phyloP scores from a whole-genome alignment of 2,888 invertebrate species.

The Himalopsyche anomala region DNA sequence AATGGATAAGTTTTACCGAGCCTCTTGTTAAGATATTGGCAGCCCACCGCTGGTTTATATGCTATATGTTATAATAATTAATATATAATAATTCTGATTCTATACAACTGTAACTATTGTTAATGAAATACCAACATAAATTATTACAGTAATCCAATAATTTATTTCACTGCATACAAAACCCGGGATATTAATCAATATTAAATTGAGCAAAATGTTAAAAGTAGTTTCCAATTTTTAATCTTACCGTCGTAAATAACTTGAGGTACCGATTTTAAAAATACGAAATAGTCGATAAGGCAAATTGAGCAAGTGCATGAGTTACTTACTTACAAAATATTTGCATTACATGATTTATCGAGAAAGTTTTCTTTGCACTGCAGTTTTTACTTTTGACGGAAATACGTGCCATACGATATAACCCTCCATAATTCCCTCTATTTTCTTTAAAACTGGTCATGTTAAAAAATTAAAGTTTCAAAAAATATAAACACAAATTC shows the following conservation, averaged over 20 bases:
- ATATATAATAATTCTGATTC: too few relatives aligned
- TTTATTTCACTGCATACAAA: too few relatives aligned
- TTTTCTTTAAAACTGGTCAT: neutral
- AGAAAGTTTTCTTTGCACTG: slow-evolving; percentile 29
- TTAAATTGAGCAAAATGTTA: neutral
- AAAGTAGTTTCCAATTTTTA: neutral
- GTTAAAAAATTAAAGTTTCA: neutral
- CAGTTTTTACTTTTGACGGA: slow-evolving; percentile 41
- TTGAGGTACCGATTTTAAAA: slow-evolving; percentile 22
- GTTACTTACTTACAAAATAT: neutral
- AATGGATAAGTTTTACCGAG: too few relatives aligned
- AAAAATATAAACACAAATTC: too few relatives aligned
- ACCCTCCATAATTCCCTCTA: too few relatives aligned
- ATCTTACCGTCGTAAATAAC: neutral
- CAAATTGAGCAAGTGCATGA: slow-evolving; percentile 22
- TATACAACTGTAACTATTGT: too few relatives aligned
- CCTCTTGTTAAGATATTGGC: too few relatives aligned
- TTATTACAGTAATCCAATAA: too few relatives aligned
- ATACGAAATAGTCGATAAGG: slow-evolving; percentile 38
- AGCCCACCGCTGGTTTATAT: too few relatives aligned
- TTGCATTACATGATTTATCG: slow-evolving; percentile 40
- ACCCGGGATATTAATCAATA: neutral
- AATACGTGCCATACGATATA: neutral
- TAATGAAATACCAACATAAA: too few relatives aligned
- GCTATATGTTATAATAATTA: too few relatives aligned